A percentile compares a stretch with the other conserved stretches of the same genome.
Conservation (phyloP, 2,797 vertebrate genomes). For the Holocentrus rufus region DNA sequence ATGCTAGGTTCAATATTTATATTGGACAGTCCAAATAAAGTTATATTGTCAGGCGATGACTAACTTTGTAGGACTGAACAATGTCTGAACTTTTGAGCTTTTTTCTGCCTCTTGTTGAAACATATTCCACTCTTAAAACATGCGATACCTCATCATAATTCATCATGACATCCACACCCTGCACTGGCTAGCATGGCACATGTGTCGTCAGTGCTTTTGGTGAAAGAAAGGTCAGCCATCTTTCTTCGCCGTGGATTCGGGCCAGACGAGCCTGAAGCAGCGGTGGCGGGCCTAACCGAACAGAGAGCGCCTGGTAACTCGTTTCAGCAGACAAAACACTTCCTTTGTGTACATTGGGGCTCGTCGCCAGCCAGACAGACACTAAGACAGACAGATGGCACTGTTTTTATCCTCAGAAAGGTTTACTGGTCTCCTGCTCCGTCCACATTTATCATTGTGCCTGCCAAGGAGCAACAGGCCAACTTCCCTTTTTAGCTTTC, state of each 20-base stretch:
- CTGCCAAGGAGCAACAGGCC: constrained; percentile 53
- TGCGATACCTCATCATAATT: constrained; percentile 46
- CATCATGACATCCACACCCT: constrained; percentile 49
- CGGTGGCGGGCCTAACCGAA: constrained; percentile 48
- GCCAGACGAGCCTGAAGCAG: constrained; percentile 50
- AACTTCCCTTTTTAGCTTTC: constrained; percentile 62
- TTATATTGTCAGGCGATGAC: no score
- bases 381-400: constrained; percentile 44
- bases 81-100: constrained; percentile 1
- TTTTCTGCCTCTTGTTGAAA: constrained; percentile 32
- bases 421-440: constrained; percentile 47
- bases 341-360: constrained; percentile 67
- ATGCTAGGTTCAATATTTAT: no score
- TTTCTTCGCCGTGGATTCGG: constrained; percentile 54
- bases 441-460: constrained; percentile 59
- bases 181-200: constrained; percentile 40
- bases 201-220: constrained; percentile 41
- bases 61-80: not conserved
- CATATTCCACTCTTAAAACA: constrained; percentile 18
- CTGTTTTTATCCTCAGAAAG: constrained; percentile 52
- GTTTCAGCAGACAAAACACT: constrained; percentile 71
- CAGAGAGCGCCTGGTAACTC: constrained; percentile 55
- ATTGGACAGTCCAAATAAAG: no score
- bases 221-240: constrained; percentile 71
- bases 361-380: constrained; percentile 60